Conservation (phyloP, 2,797 vertebrate genomes). For the Rhodeus uyekii region DNA sequence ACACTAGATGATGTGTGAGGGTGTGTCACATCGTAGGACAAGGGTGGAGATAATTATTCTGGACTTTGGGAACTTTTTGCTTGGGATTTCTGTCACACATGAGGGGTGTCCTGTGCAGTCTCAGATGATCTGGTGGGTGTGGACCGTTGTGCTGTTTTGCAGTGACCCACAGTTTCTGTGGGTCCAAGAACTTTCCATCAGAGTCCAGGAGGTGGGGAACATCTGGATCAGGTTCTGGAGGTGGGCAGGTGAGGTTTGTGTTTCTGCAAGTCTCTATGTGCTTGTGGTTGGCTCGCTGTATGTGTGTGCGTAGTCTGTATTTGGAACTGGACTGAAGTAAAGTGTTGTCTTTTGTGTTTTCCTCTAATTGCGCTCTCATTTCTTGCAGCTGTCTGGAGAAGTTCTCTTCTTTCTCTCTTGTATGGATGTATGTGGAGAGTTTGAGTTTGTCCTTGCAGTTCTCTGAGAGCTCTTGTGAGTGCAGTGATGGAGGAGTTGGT, state of each 20-base stretch:
- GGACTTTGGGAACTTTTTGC: background rate
- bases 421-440: background rate
- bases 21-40: background rate
- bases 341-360: background rate
- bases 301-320: conserved; percentile 9
- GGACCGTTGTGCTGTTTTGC: background rate
- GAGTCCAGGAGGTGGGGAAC: background rate
- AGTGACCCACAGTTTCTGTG: background rate
- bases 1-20: background rate
- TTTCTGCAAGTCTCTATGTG: conserved; percentile 22
- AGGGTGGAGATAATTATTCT: too few relatives aligned
- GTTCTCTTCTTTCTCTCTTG: too few relatives aligned
- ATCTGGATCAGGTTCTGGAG: background rate
- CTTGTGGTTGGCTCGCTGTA: background rate
- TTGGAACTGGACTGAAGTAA: background rate
- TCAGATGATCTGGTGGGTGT: background rate
- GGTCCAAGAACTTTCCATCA: conserved; percentile 4
- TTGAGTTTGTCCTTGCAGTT: background rate
- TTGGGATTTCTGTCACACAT: background rate
- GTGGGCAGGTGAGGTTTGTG: background rate
- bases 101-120: background rate
- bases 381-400: background rate
- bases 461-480: background rate
- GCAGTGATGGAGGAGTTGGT: background rate
- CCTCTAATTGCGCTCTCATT: background rate